Conservation (phyloP, 2,113 vertebrate genomes). For the Trinectes maculatus region DNA sequence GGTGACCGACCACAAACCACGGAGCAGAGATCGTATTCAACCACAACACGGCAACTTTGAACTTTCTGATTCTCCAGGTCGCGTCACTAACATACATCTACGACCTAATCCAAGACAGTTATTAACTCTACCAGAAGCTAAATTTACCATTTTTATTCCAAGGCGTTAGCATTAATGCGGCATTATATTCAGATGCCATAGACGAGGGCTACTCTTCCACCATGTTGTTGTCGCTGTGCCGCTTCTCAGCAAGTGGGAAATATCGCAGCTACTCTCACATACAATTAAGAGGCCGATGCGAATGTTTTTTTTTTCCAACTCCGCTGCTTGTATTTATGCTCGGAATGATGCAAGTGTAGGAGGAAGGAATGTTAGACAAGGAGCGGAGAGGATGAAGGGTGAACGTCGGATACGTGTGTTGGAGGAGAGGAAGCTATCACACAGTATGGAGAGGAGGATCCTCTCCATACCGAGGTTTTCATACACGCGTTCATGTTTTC, state of each 20-base stretch:
- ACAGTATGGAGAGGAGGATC: constrained; percentile 58
- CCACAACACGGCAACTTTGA: not conserved
- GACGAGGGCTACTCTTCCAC: too few species aligned
- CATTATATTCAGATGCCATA: constrained; percentile 19
- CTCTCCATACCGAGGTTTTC: constrained; percentile 29
- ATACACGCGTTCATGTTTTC: constrained; percentile 21
- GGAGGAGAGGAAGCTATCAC: constrained; percentile 50
- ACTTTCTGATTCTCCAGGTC: not conserved
- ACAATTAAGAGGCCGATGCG: not conserved
- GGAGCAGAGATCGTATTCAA: not conserved
- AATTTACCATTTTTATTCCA: too few species aligned
- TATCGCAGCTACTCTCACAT: not conserved
- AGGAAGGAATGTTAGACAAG: not conserved
- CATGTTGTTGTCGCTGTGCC: not conserved
- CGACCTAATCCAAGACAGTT: too few species aligned
- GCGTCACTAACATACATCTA: too few species aligned
- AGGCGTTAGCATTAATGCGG: not conserved
- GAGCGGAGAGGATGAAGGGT: not conserved
- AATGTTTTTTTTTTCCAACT: not conserved
- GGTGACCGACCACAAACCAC: not conserved
- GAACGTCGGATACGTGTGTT: constrained; percentile 38
- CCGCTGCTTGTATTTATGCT: not conserved
- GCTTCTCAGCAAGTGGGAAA: not conserved
- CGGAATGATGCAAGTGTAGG: not conserved
- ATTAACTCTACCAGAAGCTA: too few species aligned